phyloP scores from a whole-genome alignment of 2,113 vertebrate genomes.

The Callipepla squamata region DNA sequence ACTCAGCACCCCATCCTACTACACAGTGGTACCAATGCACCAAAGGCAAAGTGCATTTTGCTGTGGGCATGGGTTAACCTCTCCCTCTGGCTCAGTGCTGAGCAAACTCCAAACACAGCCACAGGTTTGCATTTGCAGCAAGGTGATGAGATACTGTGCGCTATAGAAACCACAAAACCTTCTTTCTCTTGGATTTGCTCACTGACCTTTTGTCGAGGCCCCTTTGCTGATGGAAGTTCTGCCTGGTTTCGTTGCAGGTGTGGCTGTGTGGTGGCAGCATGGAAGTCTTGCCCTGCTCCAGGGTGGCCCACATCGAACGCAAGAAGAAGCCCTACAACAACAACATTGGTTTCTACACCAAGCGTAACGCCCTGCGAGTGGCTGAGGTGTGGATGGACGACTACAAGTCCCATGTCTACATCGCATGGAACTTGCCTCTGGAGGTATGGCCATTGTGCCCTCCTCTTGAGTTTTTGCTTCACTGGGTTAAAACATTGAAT shows the following conservation, averaged over 20 bases:
- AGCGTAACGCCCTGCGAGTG: slow-evolving; percentile 93
- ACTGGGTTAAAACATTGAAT: fast-evolving
- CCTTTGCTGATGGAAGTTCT: background rate
- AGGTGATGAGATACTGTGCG: fast-evolving
- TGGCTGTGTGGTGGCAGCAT: slow-evolving; percentile 98
- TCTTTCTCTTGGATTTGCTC: fast-evolving
- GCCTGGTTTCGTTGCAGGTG: slow-evolving; percentile 78
- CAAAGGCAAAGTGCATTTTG: fast-evolving
- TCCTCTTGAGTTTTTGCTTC: fast-evolving
- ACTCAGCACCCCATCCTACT: background rate
- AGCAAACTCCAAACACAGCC: background rate
- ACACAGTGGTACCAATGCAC: fast-evolving
- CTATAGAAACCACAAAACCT: background rate
- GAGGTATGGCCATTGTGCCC: slow-evolving; percentile 76
- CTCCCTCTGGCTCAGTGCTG: fast-evolving
- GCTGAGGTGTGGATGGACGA: slow-evolving; percentile 99
- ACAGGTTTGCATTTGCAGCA: fast-evolving
- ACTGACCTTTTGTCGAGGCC: fast-evolving
- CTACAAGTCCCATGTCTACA: slow-evolving; percentile 94
- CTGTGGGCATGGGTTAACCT: background rate
- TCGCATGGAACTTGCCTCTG: slow-evolving; percentile 96
- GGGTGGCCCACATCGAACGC: slow-evolving; percentile 94
- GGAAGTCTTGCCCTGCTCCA: slow-evolving; percentile 96
- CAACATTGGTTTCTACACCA: slow-evolving; percentile 94
- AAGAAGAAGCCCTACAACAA: slow-evolving; percentile 96